Conservation (phyloP, 1,140 invertebrate genomes). For the Pseudomyrmex gracilis region DNA sequence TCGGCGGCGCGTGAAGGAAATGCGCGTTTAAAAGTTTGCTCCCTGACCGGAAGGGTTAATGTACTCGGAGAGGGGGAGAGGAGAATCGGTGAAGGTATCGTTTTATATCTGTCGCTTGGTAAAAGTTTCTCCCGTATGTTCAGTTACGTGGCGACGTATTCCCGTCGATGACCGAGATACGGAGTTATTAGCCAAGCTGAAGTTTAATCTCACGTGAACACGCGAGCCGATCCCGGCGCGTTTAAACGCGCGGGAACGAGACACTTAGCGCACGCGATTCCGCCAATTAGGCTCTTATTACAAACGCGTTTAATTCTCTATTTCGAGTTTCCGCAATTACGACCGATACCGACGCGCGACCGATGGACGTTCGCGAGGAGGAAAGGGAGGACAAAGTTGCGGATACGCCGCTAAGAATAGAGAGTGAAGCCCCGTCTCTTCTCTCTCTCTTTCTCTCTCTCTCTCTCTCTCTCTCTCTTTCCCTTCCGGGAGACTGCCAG, state of each 20-base stretch:
- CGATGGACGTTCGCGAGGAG: not conserved
- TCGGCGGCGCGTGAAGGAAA: not conserved
- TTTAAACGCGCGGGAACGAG: slow-evolving; percentile 2
- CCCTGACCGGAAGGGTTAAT: slow-evolving; percentile 1
- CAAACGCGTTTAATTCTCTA: slow-evolving; percentile 51
- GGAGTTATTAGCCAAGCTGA: slow-evolving; percentile 41
- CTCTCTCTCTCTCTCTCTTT: slow-evolving; percentile 14
- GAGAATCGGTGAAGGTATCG: not conserved
- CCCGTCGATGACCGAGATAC: slow-evolving; percentile 43
- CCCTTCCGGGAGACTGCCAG: slow-evolving; percentile 42
- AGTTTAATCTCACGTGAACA: slow-evolving; percentile 53
- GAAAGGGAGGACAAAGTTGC: slow-evolving; percentile 44
- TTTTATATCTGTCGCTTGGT: slow-evolving; percentile 8
- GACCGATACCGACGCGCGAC: not conserved
- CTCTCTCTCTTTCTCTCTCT: slow-evolving; percentile 4
- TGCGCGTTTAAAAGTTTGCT: not conserved
- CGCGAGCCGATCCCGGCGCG: slow-evolving; percentile 29
- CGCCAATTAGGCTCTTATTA: slow-evolving; percentile 41
- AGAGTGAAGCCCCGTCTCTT: not conserved
- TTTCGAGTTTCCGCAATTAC: slow-evolving; percentile 23
- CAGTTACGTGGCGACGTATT: not conserved
- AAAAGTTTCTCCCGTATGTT: slow-evolving; percentile 5
- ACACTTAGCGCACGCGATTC: slow-evolving; percentile 34
- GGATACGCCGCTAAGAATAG: slow-evolving; percentile 56
- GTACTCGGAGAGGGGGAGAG: not conserved